Evolutionary conservation across 2,888 invertebrate species (phyloP), one percentile per base, ranked within the genome.

Genomic region (Apodemia mormo): DNA sequence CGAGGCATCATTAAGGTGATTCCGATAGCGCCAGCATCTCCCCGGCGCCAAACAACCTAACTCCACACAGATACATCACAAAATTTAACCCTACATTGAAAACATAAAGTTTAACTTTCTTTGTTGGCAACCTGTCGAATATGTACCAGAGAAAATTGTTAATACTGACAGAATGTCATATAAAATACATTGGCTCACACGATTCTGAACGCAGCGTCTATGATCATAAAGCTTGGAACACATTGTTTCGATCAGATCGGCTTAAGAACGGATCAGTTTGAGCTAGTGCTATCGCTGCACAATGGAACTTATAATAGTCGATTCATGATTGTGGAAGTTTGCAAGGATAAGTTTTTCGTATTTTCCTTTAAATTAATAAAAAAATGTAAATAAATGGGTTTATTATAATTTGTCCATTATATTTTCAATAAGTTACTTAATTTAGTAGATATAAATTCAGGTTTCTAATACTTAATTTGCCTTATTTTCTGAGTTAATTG

Each of bases 1-100:
- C 93, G 92, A 92, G 92, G 92, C 92, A 93, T 93, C 93, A 93
- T 93, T 93, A 93, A 92, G 92, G 93, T 93, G 92, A 93, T 93
- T 92, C 91, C 89, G 92, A 93, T 92, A 93, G 92, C 92, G 92
- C 92, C 92, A 89, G 86, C 80, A 81, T 77, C 79, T 75, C 76
- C 79, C 75, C 82, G 76, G 73, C 76, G 66, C 77, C 76, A 80
- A 89, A 88, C 80, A 83, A 76, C 81, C 79, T 81, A 90, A 78
- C 76, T 71, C 68, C 76, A 66, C 66, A 37, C 40, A 40, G 58
- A 29, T 45, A 68, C 40, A 73, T 67, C 74, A 78, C 76, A 66
- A 87, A 85, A 81, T 74, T 71, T 75, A 75, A 80, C 86, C 82
- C 82, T 88, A 86, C 72, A 68, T 68, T 65, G 54, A 43, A 10